phyloP scores from a whole-genome alignment of 1,140 invertebrate genomes.

The Chlorops oryzae region DNA sequence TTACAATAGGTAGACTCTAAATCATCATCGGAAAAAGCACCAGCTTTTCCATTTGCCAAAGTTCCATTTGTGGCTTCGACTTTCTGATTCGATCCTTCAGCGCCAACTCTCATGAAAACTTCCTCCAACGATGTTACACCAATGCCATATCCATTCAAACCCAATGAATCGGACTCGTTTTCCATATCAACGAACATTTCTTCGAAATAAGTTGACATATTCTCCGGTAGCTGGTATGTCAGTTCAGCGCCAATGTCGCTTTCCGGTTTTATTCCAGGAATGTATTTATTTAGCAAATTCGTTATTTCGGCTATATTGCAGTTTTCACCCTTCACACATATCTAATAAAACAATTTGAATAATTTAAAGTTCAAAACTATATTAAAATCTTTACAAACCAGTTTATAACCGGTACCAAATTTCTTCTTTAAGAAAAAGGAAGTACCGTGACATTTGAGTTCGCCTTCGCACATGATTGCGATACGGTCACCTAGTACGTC shows the following conservation, averaged over 20 bases:
- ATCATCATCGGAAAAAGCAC: not conserved
- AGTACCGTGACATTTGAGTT: slow-evolving; percentile 65
- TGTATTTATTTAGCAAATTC: slow-evolving; percentile 52
- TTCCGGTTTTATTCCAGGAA: slow-evolving; percentile 50
- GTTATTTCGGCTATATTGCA: slow-evolving; percentile 55
- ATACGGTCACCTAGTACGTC: slow-evolving; percentile 86
- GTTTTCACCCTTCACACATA: slow-evolving; percentile 19
- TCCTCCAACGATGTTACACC: slow-evolving; percentile 85
- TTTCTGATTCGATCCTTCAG: slow-evolving; percentile 28
- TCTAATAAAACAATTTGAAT: slow-evolving; percentile 16
- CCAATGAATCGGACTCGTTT: slow-evolving; percentile 55
- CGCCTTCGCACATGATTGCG: slow-evolving; percentile 77
- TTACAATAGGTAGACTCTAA: not conserved
- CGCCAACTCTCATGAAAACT: slow-evolving; percentile 72
- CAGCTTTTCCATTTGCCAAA: not conserved
- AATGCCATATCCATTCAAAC: slow-evolving; percentile 60
- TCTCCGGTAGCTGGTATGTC: slow-evolving; percentile 54
- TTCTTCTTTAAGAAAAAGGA: slow-evolving; percentile 70
- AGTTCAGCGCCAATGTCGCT: slow-evolving; percentile 47
- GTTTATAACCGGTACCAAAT: slow-evolving; percentile 64
- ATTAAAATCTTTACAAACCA: slow-evolving; percentile 49
- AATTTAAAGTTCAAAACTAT: too few relatives aligned
- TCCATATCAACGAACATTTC: slow-evolving; percentile 67
- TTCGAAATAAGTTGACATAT: slow-evolving; percentile 52
- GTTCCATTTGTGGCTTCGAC: not conserved